These are phyloP conservation scores for Melanerpes formicivorus DNA, from an alignment of 2,113 vertebrate genomes.

Conservation along the genomic window DNA sequence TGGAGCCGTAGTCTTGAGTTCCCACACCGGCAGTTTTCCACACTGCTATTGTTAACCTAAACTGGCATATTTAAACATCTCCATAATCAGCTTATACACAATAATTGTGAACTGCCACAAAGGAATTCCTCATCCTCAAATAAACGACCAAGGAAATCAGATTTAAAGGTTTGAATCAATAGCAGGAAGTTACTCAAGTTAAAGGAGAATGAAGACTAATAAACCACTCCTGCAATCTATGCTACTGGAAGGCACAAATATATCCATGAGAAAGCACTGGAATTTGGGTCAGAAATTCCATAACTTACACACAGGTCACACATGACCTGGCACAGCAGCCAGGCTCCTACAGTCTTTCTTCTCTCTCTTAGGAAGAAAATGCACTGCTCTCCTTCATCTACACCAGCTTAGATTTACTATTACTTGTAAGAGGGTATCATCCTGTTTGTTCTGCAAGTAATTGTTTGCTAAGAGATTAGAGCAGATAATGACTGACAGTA, in stretches of 20 bases:
- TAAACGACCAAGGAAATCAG: background rate
- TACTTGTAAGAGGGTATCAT: background rate
- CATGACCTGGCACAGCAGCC: conserved; percentile 43
- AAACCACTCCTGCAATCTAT: background rate
- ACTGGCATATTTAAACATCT: background rate
- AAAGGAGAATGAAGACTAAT: background rate
- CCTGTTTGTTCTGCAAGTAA: background rate
- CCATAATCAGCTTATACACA: background rate
- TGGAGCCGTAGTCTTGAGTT: background rate
- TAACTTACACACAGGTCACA: conserved; percentile 14
- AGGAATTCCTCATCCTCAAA: background rate
- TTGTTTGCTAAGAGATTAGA: background rate
- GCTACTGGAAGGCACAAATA: background rate
- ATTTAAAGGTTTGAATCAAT: background rate
- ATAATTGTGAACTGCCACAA: background rate
- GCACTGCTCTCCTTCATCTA: background rate
- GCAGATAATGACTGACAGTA: background rate
- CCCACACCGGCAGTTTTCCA: background rate
- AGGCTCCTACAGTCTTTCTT: background rate
- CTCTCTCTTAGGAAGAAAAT: background rate
- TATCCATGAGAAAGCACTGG: conserved; percentile 5
- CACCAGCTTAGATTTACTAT: background rate
- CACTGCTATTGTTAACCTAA: background rate
- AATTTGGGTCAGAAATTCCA: conserved; percentile 55
- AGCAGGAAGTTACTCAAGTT: background rate